phyloP scores from a whole-genome alignment of 2,797 vertebrate species.

The Enteromius argenteus region DNA sequence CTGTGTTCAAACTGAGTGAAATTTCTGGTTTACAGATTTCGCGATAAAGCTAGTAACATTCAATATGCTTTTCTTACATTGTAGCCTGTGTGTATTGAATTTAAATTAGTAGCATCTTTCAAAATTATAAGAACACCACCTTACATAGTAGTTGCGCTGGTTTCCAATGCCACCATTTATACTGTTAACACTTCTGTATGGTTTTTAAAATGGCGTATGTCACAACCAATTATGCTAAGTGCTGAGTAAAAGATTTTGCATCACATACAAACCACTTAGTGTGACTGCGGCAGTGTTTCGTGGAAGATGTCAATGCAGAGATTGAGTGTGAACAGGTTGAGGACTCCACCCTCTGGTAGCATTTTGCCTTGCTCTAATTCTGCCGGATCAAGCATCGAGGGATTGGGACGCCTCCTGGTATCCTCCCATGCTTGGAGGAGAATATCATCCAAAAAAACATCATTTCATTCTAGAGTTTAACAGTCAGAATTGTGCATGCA shows the following conservation, averaged over 20 bases:
- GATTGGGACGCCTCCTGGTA: neutral
- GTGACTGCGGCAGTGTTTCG: slow-evolving; percentile 8
- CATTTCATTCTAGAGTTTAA: neutral
- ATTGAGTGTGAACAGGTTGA: slow-evolving; percentile 43
- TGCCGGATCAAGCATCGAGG: neutral
- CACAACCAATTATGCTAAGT: slow-evolving; percentile 3
- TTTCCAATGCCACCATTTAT: neutral
- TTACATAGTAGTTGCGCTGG: neutral
- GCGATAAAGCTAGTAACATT: neutral
- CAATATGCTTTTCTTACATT: neutral
- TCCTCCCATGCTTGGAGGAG: slow-evolving; percentile 11
- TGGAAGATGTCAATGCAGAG: slow-evolving; percentile 27
- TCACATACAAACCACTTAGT: slow-evolving; percentile 42
- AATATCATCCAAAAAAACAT: neutral
- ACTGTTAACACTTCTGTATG: slow-evolving; percentile 40
- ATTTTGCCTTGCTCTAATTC: slow-evolving; percentile 20
- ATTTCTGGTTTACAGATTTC: neutral
- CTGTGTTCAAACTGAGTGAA: neutral
- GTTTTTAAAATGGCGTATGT: neutral
- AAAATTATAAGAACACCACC: neutral
- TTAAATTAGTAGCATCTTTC: neutral
- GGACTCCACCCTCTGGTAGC: slow-evolving; percentile 32
- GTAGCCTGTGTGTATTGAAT: neutral
- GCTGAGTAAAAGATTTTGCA: slow-evolving; percentile 33
- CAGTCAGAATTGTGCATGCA: neutral